Evolutionary conservation across 1,140 invertebrate genomes (phyloP), one percentile per base, ranked within the genome.

Genomic region (Rhagoletis zephyria): DNA sequence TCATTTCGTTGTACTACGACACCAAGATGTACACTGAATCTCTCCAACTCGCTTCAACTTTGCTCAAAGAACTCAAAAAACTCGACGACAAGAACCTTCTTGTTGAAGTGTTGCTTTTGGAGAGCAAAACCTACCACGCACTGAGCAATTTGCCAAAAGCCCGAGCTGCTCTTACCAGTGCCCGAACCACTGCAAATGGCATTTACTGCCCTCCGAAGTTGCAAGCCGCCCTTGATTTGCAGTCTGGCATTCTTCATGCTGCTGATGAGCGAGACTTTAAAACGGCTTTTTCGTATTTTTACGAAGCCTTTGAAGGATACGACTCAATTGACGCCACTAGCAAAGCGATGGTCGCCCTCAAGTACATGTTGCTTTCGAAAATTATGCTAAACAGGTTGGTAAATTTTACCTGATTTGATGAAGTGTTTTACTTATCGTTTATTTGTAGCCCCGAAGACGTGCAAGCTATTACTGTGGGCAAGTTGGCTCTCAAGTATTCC

Each of bases 201-300:
- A 99, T 99, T 89, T 99, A 99, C 93, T 99, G 98, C 94, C 98
- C 98, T 88, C 99, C 99, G 0, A 98, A 98, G 94, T 96, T 99
- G 94, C 98, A 99, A 94, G 98, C 98, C 14, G 96, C 98, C n/a
- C 94, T 99, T 14, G 99, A 99, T 94, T 94, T 99, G 70, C 98
- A 99, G 93, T 99, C 99, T 56, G 99, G 98, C 87, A 99, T 99
- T 89, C 94, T 99, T 30, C 99, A 99, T 94, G 99, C 99, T 63
- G 99, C 98, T 51, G 99, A 99, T 93, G 99, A 99, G 93, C 96
- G 97, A 91, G 99, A 99, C 92, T 99, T 99, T 93, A 99, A 99
- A 95, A 99, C 99, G 89, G 99, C 99, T 63, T 99, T 99, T 93
- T 99, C 99, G 61, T 99, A 99, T 93, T 99, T 99, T 93, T 99